Evolutionary conservation across 2,113 vertebrate species (phyloP).

Genomic region (Rhineura floridana): DNA sequence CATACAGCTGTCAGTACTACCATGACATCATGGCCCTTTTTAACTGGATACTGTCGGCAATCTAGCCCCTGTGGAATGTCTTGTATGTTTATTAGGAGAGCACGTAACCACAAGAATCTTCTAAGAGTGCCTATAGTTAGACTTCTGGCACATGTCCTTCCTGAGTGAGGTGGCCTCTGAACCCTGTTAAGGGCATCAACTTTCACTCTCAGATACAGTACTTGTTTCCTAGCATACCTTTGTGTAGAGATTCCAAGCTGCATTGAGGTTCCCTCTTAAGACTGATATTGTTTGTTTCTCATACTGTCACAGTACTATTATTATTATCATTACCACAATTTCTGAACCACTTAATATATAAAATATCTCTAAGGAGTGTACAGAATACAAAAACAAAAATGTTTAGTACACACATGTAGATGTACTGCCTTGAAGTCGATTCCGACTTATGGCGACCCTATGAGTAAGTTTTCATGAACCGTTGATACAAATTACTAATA

Average conservation of each 20-base stretch:
- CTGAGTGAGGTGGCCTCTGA: neutral
- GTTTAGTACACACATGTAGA: no score
- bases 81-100: slow-evolving; percentile 54
- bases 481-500: no score
- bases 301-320: neutral
- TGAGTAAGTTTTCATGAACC: no score
- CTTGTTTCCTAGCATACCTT: neutral
- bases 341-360: no score
- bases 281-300: neutral
- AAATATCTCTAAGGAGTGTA: no score
- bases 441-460: no score
- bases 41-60: slow-evolving; percentile 29
- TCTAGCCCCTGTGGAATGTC: slow-evolving; percentile 66
- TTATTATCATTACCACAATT: no score
- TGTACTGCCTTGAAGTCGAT: no score
- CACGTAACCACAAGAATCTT: slow-evolving; percentile 41
- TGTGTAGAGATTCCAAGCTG: neutral
- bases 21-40: slow-evolving; percentile 31
- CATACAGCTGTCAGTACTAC: slow-evolving; percentile 44
- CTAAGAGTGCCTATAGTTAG: slow-evolving; percentile 43
- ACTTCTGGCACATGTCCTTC: neutral
- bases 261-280: neutral
- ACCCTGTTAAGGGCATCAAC: neutral
- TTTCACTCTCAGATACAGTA: neutral
- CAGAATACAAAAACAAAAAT: no score